These are phyloP conservation scores for Metopia argyrocephala DNA, from an alignment of 2,888 invertebrate genomes.

Conservation along the genomic window DNA sequence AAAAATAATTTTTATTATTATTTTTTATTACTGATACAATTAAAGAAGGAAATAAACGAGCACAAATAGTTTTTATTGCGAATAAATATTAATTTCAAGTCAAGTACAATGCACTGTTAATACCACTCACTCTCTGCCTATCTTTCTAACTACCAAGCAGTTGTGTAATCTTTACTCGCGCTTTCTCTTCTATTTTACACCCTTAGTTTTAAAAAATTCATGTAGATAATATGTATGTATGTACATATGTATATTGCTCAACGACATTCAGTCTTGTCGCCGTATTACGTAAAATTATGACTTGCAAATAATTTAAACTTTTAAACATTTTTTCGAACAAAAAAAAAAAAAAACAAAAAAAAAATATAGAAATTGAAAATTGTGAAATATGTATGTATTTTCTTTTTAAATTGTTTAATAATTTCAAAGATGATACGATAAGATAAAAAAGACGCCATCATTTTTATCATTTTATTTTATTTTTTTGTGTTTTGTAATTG, in stretches of 20 bases:
- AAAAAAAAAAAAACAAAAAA: background rate
- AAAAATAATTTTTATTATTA: background rate
- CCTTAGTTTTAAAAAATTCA: too few relatives aligned
- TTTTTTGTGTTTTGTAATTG: background rate
- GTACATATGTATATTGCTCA: background rate
- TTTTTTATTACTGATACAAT: background rate
- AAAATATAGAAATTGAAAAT: background rate
- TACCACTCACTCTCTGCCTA: background rate
- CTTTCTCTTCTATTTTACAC: background rate
- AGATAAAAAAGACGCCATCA: conserved; percentile 2
- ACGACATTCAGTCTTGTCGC: background rate
- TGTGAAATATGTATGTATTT: background rate
- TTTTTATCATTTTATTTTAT: background rate
- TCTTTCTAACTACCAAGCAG: background rate
- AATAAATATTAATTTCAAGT: background rate
- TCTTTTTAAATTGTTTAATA: background rate
- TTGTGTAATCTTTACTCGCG: background rate
- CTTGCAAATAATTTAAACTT: conserved; percentile 21
- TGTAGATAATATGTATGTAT: too few relatives aligned
- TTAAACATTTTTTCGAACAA: background rate
- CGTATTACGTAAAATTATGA: conserved; percentile 31
- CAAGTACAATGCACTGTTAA: background rate
- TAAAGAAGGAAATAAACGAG: background rate
- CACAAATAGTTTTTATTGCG: background rate
- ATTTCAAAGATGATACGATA: conserved; percentile 42